These are phyloP conservation scores for Corythornis cristatus DNA, from an alignment of 2,113 vertebrate genomes.

Conservation along the genomic window DNA sequence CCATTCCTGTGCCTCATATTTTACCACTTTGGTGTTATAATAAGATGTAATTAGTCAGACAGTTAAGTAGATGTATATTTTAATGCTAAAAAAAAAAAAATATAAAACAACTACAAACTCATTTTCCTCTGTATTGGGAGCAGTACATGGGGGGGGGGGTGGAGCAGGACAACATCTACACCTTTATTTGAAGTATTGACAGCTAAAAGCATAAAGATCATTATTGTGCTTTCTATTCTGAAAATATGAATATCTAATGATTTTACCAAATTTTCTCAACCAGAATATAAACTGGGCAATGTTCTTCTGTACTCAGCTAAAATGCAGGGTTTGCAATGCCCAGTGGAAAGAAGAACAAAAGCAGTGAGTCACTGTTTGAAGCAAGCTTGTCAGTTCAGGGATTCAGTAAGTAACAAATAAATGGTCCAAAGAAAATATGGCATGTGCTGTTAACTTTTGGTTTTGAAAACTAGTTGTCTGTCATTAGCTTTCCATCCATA, in stretches of 20 bases:
- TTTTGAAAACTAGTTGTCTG: not conserved
- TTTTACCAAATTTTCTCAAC: not conserved
- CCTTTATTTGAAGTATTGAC: not conserved
- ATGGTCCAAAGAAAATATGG: not conserved
- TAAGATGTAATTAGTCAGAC: not conserved
- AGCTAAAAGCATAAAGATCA: not conserved
- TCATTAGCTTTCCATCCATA: not conserved
- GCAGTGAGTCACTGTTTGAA: not conserved
- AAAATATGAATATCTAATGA: not conserved
- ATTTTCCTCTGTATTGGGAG: fast-evolving
- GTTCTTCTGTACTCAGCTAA: not conserved
- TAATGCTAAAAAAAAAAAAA: not conserved
- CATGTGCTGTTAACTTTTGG: not conserved
- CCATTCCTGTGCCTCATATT: conserved; percentile 1
- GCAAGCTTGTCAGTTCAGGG: fast-evolving
- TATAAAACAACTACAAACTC: not conserved
- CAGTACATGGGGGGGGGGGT: not conserved
- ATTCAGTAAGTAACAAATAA: not conserved
- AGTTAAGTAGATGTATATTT: not conserved
- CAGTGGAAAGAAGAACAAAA: not conserved
- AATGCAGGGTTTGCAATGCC: not conserved
- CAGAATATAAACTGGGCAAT: not conserved
- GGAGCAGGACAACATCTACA: not conserved
- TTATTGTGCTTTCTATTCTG: not conserved
- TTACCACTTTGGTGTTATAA: conserved; percentile 2